Evolutionary conservation across 92 coral and sea anemone species (phyloP), one percentile per base, ranked within the genome.

Genomic region (Palythoa grandis): DNA sequence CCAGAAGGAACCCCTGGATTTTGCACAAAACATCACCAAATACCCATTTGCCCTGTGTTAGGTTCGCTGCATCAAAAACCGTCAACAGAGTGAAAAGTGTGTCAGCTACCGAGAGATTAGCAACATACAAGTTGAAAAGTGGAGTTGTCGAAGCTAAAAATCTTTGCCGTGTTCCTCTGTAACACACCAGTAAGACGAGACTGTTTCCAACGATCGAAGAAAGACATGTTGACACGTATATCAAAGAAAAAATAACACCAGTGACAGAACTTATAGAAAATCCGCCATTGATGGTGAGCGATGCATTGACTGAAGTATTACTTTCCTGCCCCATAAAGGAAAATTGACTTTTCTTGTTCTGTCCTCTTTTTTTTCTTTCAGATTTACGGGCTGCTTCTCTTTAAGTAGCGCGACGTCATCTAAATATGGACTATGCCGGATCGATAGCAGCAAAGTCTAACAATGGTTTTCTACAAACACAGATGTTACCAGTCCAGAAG

Each of bases 41-140:
- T 4, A 47, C 40, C 94, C 98, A 94, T 70, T 90, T 82, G 10
- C 74, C 87, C 10, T 35, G 74, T 4, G 84, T 67, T 3, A 91
- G 79, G 16, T 86, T 86, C 5, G 87, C 86, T 19, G 86, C 95
- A 57, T 94, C 98, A 37, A 92, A 88, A 23, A 85, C 37, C 4
- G 95, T 90, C 16, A 94, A 72, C 16, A 92, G 71, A 7, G 98
- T 94, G 72, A 94, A 94, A 15, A 94, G 90, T 76, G 92, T 84
- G 74, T 94, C 95, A 3, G 98, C 92, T 37, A 90, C 76, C 57
- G 92, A 91, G 15, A 94, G 79, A 43, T 88, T 94, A 5, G 95
- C 98, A 52, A 94, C 88, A 86, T 90, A 91, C 10, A 88, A 80
- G 69, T 90, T 94, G 22, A 94, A 94, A 78, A 94, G 91, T 13